phyloP scores from a whole-genome alignment of 2,797 vertebrate species.

The Limosa lapponica region DNA sequence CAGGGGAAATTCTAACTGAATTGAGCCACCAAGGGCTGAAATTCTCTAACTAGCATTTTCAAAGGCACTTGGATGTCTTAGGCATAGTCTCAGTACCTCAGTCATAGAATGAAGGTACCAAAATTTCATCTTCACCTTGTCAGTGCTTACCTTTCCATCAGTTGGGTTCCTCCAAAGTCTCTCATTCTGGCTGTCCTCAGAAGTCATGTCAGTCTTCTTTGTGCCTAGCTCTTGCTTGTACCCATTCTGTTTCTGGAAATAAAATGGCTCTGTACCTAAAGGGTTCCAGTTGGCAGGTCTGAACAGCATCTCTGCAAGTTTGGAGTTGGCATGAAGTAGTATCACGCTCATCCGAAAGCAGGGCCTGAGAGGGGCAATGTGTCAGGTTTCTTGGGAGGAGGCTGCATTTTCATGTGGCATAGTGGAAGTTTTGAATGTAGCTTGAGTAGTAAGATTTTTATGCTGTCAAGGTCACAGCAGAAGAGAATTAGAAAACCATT shows the following conservation, averaged over 20 bases:
- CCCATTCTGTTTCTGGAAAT: not conserved
- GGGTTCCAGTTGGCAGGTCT: not conserved
- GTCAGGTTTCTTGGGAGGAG: not conserved
- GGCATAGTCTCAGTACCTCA: not conserved
- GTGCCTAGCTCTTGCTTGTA: not conserved
- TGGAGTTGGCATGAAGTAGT: not conserved
- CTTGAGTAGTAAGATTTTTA: not conserved
- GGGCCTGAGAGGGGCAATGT: not conserved
- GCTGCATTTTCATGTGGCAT: not conserved
- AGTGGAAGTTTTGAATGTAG: not conserved
- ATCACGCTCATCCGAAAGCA: not conserved
- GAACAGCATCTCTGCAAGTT: not conserved
- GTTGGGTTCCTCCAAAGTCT: accelerated
- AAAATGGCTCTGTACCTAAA: not conserved
- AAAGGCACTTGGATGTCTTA: not conserved
- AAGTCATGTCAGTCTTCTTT: not conserved
- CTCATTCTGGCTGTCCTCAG: not conserved
- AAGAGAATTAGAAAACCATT: not conserved
- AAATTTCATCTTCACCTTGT: not conserved
- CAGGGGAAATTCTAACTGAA: not conserved
- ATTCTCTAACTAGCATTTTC: not conserved
- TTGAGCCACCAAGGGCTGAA: not conserved
- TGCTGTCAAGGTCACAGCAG: not conserved
- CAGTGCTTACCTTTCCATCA: not conserved
- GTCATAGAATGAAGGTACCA: not conserved